Conservation (phyloP, 2,888 invertebrate species). For the Macrosoma leucophasiata region DNA sequence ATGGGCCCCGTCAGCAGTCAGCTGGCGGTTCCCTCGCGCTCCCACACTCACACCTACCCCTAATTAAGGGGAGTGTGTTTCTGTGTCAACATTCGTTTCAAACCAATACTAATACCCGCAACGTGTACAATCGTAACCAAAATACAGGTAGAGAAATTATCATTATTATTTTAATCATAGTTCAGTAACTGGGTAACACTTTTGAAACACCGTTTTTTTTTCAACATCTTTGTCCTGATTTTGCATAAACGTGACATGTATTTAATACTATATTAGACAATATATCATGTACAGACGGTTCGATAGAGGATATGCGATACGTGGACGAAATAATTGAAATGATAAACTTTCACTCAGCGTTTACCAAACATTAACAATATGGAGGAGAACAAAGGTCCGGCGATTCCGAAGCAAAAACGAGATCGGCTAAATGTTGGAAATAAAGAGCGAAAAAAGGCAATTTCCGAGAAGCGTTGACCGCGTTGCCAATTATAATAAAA, state of each 20-base stretch:
- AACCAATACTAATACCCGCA: too few species aligned
- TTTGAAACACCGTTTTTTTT: too few species aligned
- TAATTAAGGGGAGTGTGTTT: constrained; percentile 56
- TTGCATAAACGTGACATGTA: too few species aligned
- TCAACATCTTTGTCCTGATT: too few species aligned
- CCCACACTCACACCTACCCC: constrained; percentile 43
- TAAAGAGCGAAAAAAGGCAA: constrained; percentile 56
- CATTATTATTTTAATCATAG: too few species aligned
- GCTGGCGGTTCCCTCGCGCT: constrained; percentile 47
- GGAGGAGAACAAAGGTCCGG: constrained; percentile 61
- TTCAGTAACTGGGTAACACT: too few species aligned
- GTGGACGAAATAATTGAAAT: too few species aligned
- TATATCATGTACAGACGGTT: too few species aligned
- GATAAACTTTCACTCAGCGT: constrained; percentile 51
- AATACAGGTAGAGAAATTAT: too few species aligned
- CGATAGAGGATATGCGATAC: too few species aligned
- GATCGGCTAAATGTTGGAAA: constrained; percentile 60
- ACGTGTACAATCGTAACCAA: too few species aligned
- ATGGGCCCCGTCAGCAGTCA: constrained; percentile 34
- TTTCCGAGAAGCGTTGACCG: constrained; percentile 69
- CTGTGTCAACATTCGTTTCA: constrained; percentile 58
- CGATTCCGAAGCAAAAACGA: constrained; percentile 60
- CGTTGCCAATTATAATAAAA: constrained; percentile 70
- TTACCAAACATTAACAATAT: constrained; percentile 56
- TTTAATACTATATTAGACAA: too few species aligned